Percentiles rank a stretch among this genome's conserved stretches.
Evolutionary conservation across 2,113 vertebrate genomes (phyloP).

Genomic region (Amphiprion ocellaris): DNA sequence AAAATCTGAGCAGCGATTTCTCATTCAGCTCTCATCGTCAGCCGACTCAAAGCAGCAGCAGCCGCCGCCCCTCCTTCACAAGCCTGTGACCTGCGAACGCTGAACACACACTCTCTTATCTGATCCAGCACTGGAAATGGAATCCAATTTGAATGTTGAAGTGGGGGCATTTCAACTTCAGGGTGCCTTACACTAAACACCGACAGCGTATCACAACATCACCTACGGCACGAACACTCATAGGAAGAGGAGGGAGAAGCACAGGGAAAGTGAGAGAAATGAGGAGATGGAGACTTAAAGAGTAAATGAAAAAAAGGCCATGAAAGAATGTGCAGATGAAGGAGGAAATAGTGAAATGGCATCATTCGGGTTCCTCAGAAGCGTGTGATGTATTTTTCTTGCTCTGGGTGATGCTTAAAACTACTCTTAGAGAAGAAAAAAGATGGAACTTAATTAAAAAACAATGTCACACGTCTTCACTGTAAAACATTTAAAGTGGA

Average conservation of each 20-base stretch:
- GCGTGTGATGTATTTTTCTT: not conserved
- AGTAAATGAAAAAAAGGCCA: not conserved
- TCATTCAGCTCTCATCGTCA: constrained; percentile 51
- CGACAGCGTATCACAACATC: constrained; percentile 10
- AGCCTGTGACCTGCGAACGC: constrained; percentile 51
- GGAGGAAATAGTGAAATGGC: not conserved
- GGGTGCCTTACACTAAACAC: constrained; percentile 39
- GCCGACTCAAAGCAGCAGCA: constrained; percentile 29
- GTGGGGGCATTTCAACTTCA: constrained; percentile 52
- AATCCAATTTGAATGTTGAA: constrained; percentile 58
- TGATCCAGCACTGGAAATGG: constrained; percentile 48
- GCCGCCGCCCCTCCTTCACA: constrained; percentile 30
- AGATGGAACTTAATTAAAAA: not conserved
- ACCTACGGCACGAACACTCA: constrained; percentile 10
- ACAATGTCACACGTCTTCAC: not conserved
- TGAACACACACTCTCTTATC: constrained; percentile 65
- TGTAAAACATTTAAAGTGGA: not conserved
- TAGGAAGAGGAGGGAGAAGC: not conserved
- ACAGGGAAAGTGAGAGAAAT: not conserved
- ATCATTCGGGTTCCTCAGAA: not conserved
- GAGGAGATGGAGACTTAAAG: not conserved
- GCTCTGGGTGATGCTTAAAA: not conserved
- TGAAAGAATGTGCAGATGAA: not conserved
- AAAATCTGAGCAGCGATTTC: constrained; percentile 40
- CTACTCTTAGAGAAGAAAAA: not conserved